Evolutionary conservation across 1,140 invertebrate species (phyloP).

Genomic region (Aphelinus certus): DNA sequence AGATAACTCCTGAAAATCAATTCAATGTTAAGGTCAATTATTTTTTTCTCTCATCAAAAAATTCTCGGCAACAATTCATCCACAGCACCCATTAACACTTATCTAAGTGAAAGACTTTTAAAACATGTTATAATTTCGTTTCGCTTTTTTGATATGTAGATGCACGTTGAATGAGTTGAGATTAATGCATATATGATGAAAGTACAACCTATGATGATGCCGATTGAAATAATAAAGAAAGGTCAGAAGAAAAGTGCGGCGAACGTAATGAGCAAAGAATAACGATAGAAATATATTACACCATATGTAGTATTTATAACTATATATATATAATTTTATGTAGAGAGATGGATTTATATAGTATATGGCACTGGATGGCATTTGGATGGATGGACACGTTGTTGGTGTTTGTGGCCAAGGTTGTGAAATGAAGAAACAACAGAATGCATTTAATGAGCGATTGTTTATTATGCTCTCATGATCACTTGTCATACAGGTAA

Average conservation of each 20-base stretch:
- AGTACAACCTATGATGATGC: conserved; percentile 16
- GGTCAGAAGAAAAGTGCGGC: not conserved
- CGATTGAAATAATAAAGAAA: conserved; percentile 4
- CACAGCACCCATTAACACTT: too few relatives aligned
- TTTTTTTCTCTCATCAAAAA: not conserved
- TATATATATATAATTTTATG: conserved; percentile 28
- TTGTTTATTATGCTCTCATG: conserved; percentile 69
- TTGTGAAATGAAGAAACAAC: conserved; percentile 68
- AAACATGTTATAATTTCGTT: too few relatives aligned
- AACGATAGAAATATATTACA: conserved; percentile 8
- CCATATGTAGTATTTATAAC: conserved; percentile 13
- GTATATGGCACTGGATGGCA: conserved; percentile 36
- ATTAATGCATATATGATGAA: conserved; percentile 21
- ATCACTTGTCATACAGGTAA: conserved; percentile 69
- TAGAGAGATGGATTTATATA: conserved; percentile 17
- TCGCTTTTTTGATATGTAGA: too few relatives aligned
- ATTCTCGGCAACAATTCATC: not conserved
- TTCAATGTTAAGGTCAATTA: not conserved
- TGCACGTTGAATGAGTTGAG: not conserved
- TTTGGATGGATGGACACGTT: conserved; percentile 55
- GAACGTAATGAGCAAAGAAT: conserved; percentile 16
- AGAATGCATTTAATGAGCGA: conserved; percentile 69
- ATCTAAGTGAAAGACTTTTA: too few relatives aligned
- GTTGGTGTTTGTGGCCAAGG: conserved; percentile 60
- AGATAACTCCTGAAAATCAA: too few relatives aligned